A percentile compares a stretch with the other conserved stretches of the same genome.
These are phyloP conservation scores for Onthophagus sagittarius DNA, from an alignment of 2,888 invertebrate species.

Conservation along the genomic window DNA sequence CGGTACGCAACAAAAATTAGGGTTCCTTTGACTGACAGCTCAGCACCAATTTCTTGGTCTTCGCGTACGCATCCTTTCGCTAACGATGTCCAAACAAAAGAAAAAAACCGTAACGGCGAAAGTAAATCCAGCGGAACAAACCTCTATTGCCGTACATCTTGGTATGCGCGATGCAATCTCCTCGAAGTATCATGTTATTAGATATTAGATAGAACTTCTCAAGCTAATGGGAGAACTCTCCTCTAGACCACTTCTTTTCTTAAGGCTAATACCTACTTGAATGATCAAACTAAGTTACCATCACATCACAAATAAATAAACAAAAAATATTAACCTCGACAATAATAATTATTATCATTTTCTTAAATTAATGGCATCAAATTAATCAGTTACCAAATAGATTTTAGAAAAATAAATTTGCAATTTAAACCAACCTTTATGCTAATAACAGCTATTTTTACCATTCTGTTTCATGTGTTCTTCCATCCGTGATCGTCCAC, in stretches of 20 bases:
- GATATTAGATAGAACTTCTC: slow-evolving; percentile 1
- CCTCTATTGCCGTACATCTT: not conserved
- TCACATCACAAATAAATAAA: no score
- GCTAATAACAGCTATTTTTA: slow-evolving; percentile 15
- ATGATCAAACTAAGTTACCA: no score
- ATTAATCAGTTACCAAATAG: not conserved
- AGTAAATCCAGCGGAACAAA: slow-evolving; percentile 7
- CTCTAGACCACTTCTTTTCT: not conserved
- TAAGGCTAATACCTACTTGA: not conserved
- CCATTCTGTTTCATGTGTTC: slow-evolving; percentile 21
- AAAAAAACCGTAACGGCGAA: not conserved
- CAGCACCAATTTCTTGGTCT: slow-evolving; percentile 7
- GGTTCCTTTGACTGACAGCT: not conserved
- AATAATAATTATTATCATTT: not conserved
- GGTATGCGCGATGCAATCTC: not conserved
- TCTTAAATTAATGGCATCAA: not conserved
- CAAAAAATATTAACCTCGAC: no score
- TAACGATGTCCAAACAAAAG: slow-evolving; percentile 8
- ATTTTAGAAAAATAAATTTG: not conserved
- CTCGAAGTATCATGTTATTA: slow-evolving; percentile 9
- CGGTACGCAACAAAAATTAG: slow-evolving; percentile 8
- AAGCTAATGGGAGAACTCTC: not conserved
- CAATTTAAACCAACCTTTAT: slow-evolving; percentile 3
- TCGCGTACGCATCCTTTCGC: slow-evolving; percentile 7
- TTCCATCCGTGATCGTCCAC: slow-evolving; percentile 7